Base-by-base conservation (phyloP, 2,888 invertebrate species). In the Volucella bombylans region DNA sequence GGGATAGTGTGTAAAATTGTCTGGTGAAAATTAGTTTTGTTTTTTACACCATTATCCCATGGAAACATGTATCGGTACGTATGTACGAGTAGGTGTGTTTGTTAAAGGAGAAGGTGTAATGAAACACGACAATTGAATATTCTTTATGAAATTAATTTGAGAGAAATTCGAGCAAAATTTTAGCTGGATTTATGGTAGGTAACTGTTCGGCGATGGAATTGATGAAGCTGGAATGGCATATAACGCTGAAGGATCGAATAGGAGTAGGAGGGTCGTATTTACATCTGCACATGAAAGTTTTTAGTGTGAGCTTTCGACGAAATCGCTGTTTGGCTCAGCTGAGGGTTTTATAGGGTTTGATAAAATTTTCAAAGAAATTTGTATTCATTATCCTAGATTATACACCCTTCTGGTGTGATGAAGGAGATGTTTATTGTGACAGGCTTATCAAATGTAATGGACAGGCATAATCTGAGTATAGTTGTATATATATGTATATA, bases 51-150 rank as follows among this genome's bases (percentile, higher is more conserved):
- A 67, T 55, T 49, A 49, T 73, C 39, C 10, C 47, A 39, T 2
- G n/a, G 41, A 18, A 1, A 68, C 38, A 15, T 47, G 31, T 31
- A 6, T 31, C 31, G 0, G 31, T 15, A n/a, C 14, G 43, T n/a
- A n/a, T n/a, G n/a, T n/a, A n/a, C n/a, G n/a, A n/a, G n/a, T 50
- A 12, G 6, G 11, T 15, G n/a, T 14, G 6, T 39, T 12, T 38
- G 15, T 12, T 43, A 39, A 8, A 57, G 6, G 2, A 23, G 57
- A 9, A 31, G 55, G 15, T 73, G 62, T 73, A 77, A 57, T 77
- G 50, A 74, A 79, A 76, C 80, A 52, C 57, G 61, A 68, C 71
- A 80, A 85, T 85, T 85, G 71, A 85, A 85, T 85, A 72, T 76
- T 80, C 71, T 81, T 85, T 85, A 43, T 68, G 57, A 72, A 80